These are phyloP conservation scores for Drosophila paulistorum DNA, from an alignment of 1,140 invertebrate species.

Conservation along the genomic window DNA sequence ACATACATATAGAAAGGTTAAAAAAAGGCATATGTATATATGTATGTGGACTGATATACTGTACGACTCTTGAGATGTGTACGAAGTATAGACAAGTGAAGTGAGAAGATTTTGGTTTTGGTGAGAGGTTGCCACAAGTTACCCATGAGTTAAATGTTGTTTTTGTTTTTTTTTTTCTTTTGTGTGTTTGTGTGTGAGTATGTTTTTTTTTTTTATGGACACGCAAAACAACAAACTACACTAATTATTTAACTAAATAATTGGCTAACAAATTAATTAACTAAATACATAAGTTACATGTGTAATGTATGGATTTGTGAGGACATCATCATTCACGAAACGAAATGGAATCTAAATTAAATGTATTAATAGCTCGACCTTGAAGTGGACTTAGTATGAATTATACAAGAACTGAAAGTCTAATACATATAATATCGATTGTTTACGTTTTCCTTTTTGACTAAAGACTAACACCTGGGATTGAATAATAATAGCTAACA, in stretches of 20 bases:
- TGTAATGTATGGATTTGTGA: not conserved
- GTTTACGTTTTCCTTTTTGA: no score
- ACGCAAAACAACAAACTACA: not conserved
- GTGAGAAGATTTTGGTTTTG: not conserved
- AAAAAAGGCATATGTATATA: slow-evolving; percentile 29
- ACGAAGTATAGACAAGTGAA: not conserved
- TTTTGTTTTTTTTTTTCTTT: not conserved
- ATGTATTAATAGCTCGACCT: no score
- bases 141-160: slow-evolving; percentile 28
- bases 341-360: no score
- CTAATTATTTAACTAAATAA: not conserved
- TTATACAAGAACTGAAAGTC: no score
- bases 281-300: not conserved
- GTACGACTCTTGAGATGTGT: slow-evolving; percentile 34
- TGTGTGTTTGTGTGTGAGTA: slow-evolving; percentile 10
- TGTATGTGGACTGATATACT: slow-evolving; percentile 37
- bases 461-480: no score
- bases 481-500: no score
- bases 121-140: not conserved
- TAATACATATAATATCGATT: no score
- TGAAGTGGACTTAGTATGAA: no score
- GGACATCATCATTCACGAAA: not conserved
- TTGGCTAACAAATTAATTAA: not conserved
- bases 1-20: slow-evolving; percentile 26
- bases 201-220: slow-evolving; percentile 23